These are phyloP conservation scores for Lemur catta DNA, from an alignment of 2,797 vertebrate genomes.

Conservation along the genomic window DNA sequence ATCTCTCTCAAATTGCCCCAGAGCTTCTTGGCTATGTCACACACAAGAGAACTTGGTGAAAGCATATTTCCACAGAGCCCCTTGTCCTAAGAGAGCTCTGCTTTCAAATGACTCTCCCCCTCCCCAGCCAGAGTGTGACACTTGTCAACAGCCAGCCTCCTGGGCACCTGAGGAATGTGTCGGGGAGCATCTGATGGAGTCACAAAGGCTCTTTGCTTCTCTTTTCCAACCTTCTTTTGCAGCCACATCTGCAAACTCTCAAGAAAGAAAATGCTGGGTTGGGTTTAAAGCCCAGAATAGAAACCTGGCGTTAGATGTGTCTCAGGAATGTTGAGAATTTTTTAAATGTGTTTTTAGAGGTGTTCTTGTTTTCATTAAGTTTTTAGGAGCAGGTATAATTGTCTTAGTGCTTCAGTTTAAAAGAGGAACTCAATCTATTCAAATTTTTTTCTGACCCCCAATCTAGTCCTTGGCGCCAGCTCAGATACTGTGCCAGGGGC, in stretches of 20 bases:
- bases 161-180: neutral
- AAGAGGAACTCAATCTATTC: neutral
- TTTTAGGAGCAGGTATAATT: neutral
- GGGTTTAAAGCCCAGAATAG: neutral
- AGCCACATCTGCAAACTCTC: neutral
- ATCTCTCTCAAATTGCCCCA: neutral
- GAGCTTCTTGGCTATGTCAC: conserved; percentile 44
- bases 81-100: neutral
- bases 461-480: neutral
- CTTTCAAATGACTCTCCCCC: neutral
- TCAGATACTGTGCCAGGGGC: neutral
- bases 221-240: neutral
- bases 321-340: neutral
- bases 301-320: neutral
- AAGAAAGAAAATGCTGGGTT: neutral
- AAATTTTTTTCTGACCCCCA: neutral
- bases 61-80: neutral
- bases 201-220: neutral
- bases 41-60: conserved; percentile 27
- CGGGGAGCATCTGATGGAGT: neutral
- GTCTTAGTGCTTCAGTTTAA: neutral
- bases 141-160: too few relatives aligned
- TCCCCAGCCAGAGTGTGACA: neutral
- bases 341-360: neutral
- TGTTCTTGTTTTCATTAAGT: neutral